phyloP scores from a whole-genome alignment of 2,888 invertebrate genomes.

The Tigriopus californicus region DNA sequence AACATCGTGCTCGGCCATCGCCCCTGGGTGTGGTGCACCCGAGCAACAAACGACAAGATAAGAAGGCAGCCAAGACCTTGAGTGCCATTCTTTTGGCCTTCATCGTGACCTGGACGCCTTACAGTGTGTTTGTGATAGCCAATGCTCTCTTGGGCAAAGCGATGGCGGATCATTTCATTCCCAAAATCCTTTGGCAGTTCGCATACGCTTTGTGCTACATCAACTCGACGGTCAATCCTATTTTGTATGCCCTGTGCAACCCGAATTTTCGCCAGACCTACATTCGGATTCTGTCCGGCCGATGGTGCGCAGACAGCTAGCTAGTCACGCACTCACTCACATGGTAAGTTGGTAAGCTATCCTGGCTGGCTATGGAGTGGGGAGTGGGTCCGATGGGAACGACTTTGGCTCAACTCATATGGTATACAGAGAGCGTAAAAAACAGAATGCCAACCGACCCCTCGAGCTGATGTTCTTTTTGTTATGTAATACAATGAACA shows the following conservation, averaged over 20 bases:
- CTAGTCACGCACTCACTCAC: background rate
- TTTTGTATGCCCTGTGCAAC: slow-evolving; percentile 96
- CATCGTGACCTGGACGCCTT: slow-evolving; percentile 98
- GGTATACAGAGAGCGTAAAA: too few species aligned
- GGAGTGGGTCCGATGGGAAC: too few species aligned
- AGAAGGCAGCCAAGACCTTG: slow-evolving; percentile 93
- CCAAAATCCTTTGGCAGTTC: slow-evolving; percentile 77
- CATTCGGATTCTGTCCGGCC: slow-evolving; percentile 79
- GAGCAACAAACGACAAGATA: slow-evolving; percentile 83
- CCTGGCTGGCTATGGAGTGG: too few species aligned
- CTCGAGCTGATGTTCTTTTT: too few species aligned
- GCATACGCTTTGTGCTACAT: slow-evolving; percentile 98
- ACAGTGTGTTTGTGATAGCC: slow-evolving; percentile 75
- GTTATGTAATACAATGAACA: too few species aligned
- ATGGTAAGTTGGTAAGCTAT: too few species aligned
- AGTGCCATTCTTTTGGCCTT: slow-evolving; percentile 92
- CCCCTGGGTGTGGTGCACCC: slow-evolving; percentile 16
- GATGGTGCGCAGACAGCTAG: slow-evolving; percentile 39
- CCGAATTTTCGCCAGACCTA: slow-evolving; percentile 91
- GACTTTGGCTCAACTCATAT: too few species aligned
- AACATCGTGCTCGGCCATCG: too few species aligned
- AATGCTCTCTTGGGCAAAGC: slow-evolving; percentile 55
- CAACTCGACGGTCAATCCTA: slow-evolving; percentile 94
- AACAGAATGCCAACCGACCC: too few species aligned
- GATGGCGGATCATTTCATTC: slow-evolving; percentile 55